These are phyloP conservation scores for Darevskia nairensis DNA, from an alignment of 2,797 vertebrate genomes.

Conservation along the genomic window DNA sequence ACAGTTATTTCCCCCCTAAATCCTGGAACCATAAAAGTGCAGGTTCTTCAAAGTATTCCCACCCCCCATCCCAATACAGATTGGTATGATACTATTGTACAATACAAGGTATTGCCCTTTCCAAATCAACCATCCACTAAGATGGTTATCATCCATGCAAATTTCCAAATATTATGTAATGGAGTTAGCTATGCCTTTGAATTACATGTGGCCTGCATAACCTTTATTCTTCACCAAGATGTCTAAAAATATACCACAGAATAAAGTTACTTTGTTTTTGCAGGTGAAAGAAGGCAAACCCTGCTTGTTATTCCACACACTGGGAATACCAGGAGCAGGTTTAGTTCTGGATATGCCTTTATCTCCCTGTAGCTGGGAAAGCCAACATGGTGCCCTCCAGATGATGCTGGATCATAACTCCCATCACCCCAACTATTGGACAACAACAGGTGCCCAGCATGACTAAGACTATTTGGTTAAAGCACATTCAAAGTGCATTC, in stretches of 20 bases:
- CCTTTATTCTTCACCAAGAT: not conserved
- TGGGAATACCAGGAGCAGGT: not conserved
- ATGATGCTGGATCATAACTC: too few relatives aligned
- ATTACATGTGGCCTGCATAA: not conserved
- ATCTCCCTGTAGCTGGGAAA: not conserved
- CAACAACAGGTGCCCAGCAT: too few relatives aligned
- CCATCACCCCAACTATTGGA: not conserved
- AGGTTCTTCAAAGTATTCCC: not conserved
- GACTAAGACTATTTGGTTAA: too few relatives aligned
- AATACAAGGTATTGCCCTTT: too few relatives aligned
- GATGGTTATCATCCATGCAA: not conserved
- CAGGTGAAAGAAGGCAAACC: not conserved
- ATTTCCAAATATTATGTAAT: not conserved
- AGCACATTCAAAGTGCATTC: too few relatives aligned
- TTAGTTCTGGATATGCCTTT: not conserved
- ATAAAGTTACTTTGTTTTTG: not conserved
- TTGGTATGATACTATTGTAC: too few relatives aligned
- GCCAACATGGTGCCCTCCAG: too few relatives aligned
- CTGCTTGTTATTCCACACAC: not conserved
- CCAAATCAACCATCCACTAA: too few relatives aligned
- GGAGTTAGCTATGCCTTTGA: not conserved
- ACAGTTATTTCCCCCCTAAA: not conserved
- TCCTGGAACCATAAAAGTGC: not conserved
- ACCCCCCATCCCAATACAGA: not conserved
- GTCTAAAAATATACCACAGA: not conserved